Evolutionary conservation across 1,140 invertebrate species (phyloP).

Genomic region (Meloidogyne floridensis): DNA sequence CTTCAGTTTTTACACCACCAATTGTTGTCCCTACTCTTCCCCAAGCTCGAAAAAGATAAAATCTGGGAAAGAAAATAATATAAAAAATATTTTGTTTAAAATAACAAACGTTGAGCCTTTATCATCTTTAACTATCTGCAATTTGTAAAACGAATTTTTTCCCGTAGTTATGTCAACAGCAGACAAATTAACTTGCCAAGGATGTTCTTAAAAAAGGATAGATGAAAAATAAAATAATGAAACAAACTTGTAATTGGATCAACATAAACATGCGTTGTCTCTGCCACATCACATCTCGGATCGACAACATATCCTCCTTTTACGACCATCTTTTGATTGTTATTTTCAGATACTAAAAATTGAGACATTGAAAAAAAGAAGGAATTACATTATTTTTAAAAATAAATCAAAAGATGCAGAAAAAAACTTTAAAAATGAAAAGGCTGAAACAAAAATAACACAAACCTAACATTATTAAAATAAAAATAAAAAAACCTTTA

Average conservation of each 20-base stretch:
- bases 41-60: conserved; percentile 73
- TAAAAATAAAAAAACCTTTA: background rate
- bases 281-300: conserved; percentile 47
- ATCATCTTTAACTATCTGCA: conserved; percentile 84
- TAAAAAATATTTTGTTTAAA: background rate
- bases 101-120: conserved; percentile 11
- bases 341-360: background rate
- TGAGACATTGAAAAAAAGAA: background rate
- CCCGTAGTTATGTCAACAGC: conserved; percentile 34
- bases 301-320: conserved; percentile 51
- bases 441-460: no score
- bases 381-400: no score
- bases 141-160: conserved; percentile 87
- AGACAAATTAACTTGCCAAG: conserved; percentile 41
- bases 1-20: conserved; percentile 79
- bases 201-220: conserved; percentile 30
- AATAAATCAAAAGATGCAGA: no score
- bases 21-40: conserved; percentile 91
- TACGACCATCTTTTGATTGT: conserved; percentile 24
- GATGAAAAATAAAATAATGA: background rate
- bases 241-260: conserved; percentile 33
- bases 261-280: conserved; percentile 52
- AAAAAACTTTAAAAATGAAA: no score
- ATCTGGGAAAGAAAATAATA: conserved; percentile 15
- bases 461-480: no score